Evolutionary conservation across 2,888 invertebrate genomes (phyloP).

Genomic region (Eupeodes luniger): DNA sequence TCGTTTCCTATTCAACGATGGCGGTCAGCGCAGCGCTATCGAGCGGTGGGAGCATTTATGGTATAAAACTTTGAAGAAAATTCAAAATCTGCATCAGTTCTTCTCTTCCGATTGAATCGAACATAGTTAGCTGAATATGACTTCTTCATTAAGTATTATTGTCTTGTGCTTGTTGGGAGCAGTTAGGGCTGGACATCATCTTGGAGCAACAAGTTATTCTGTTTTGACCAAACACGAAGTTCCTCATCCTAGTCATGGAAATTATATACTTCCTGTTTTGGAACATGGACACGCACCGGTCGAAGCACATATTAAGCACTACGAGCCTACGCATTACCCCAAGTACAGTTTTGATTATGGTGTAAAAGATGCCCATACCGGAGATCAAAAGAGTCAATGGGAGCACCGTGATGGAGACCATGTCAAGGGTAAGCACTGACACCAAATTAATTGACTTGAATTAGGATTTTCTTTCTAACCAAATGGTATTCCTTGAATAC

Average conservation of each 20-base stretch:
- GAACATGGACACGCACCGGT: conserved; percentile 1
- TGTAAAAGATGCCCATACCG: conserved; percentile 85
- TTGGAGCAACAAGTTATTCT: conserved; percentile 79
- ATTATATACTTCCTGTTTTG: conserved; percentile 44
- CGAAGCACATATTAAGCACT: conserved; percentile 26
- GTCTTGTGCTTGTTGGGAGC: conserved; percentile 76
- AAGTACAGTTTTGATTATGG: conserved; percentile 85
- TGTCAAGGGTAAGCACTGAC: conserved; percentile 83
- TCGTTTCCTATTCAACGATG: not conserved
- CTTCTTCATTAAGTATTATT: conserved; percentile 44
- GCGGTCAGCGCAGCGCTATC: too few species aligned
- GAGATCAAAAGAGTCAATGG: conserved; percentile 85
- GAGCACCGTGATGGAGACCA: conserved; percentile 85
- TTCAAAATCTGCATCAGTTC: conserved; percentile 44
- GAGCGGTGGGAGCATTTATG: not conserved
- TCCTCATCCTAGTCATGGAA: conserved; percentile 72
- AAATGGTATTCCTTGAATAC: not conserved
- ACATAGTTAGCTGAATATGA: conserved; percentile 44
- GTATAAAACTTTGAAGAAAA: conserved; percentile 60
- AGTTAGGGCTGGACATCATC: conserved; percentile 77
- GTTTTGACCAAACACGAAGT: conserved; percentile 81
- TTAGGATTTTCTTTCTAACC: too few species aligned
- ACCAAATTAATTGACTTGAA: not conserved
- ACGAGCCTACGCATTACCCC: conserved; percentile 79
- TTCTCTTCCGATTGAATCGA: conserved; percentile 3